Base-by-base conservation (phyloP, 2,888 invertebrate genomes). In the Thymelicus sylvestris region DNA sequence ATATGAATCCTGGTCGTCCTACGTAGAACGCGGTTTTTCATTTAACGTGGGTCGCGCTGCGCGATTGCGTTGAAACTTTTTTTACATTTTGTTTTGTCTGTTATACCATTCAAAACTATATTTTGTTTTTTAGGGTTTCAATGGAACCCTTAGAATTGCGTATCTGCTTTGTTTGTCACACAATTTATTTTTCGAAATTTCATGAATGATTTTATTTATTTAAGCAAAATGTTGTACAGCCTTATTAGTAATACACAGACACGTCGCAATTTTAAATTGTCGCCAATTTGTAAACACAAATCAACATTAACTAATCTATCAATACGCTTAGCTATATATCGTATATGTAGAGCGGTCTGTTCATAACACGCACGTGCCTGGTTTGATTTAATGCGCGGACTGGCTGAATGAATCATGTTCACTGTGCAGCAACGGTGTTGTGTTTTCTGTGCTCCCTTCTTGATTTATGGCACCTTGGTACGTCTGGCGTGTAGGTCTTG, bases 331-430 rank as follows among this genome's bases (percentile, higher is more conserved):
- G 31, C 5, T 31, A 12, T 12, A 4, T 4, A 12, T 12, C 0
- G 10, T 31, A 12, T 12, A 4, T 4, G 44, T 12, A 10, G 10
- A 12, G 8, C 10, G 15, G 15, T 8, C 55, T 55, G 55, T 55
- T 10, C 55, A 8, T 55, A 55, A 19, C 55, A 55, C 55, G 55
- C 55, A 55, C 12, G n/a, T 19, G 55, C 4, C 55, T 19, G n/a
- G 8, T 19, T 10, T 55, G 55, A 55, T 55, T 55, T 55, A 55
- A 24, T 55, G 55, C 52, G 52, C 19, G 24, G 55, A 55, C 55
- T 10, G 24, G 55, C 24, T 24, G 55, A 55, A 55, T 55, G 55
- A 55, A 55, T 55, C 55, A 24, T 55, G 19, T 19, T 24, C 55
- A 24, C 10, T 55, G 19, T 19, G 24, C 55, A 24, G 7, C 6